Conservation (phyloP, 2,797 vertebrate species). For the Fistularia commersonii region DNA sequence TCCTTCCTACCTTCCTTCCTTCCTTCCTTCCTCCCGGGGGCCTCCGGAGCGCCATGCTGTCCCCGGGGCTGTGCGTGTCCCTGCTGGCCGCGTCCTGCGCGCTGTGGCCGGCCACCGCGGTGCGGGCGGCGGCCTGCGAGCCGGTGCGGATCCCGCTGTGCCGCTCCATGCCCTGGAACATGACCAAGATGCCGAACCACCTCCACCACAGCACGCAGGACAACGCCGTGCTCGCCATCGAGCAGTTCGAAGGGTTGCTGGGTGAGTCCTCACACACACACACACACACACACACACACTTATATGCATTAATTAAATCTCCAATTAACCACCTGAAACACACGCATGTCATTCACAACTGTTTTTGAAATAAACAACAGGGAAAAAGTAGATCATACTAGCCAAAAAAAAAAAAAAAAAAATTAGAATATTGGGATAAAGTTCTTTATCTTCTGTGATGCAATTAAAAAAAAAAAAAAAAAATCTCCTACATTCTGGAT, state of each 20-base stretch:
- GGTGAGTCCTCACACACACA: slow-evolving; percentile 62
- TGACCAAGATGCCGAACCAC: slow-evolving; percentile 99
- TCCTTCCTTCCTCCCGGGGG: background rate
- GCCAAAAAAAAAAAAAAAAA: no score
- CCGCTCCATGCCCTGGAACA: slow-evolving; percentile 93
- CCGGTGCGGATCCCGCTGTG: slow-evolving; percentile 92
- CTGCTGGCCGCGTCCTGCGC: slow-evolving; percentile 68
- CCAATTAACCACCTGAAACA: background rate
- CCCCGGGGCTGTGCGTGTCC: slow-evolving; percentile 47
- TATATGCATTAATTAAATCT: background rate
- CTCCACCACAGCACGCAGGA: slow-evolving; percentile 99
- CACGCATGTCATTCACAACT: no score
- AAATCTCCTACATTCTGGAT: no score
- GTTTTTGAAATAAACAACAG: background rate
- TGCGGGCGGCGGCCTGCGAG: slow-evolving; percentile 84
- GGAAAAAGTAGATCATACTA: no score
- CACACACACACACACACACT: no score
- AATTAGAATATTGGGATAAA: no score
- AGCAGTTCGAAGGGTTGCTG: slow-evolving; percentile 94
- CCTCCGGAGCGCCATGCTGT: slow-evolving; percentile 49
- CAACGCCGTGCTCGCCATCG: slow-evolving; percentile 96
- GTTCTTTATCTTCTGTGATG: no score
- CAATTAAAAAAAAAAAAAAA: no score
- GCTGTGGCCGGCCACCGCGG: slow-evolving; percentile 58
- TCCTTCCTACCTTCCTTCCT: no score